Evolutionary conservation across 2,797 vertebrate genomes (phyloP).

Genomic region (Scarus forsteni): DNA sequence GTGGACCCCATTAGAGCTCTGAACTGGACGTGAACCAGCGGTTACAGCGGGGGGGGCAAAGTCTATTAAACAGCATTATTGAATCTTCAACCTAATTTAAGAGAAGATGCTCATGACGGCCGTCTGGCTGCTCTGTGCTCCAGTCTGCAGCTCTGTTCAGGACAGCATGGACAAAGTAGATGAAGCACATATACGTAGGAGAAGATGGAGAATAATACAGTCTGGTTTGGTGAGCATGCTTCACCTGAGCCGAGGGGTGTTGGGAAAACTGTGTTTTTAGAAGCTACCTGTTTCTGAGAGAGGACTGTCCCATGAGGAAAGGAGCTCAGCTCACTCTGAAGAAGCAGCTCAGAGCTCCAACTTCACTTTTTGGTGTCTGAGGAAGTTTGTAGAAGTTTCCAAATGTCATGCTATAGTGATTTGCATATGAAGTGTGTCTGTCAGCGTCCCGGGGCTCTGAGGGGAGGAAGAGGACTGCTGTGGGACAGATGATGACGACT

Average conservation of each 20-base stretch:
- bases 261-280: conserved; percentile 17
- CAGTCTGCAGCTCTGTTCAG: conserved; percentile 35
- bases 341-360: conserved; percentile 13
- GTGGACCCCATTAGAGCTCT: conserved; percentile 63
- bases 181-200: conserved; percentile 48
- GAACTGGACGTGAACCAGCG: conserved; percentile 74
- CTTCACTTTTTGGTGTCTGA: conserved; percentile 25
- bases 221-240: conserved; percentile 18
- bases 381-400: conserved; percentile 45
- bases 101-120: conserved; percentile 44
- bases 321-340: conserved; percentile 1
- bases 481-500: not conserved
- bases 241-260: not conserved
- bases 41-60: conserved; percentile 50
- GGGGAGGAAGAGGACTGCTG: not conserved
- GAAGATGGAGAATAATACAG: conserved; percentile 23
- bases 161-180: conserved; percentile 40
- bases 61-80: conserved; percentile 76
- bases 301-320: conserved; percentile 27
- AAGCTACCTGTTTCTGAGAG: conserved; percentile 25
- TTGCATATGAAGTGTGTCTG: conserved; percentile 21
- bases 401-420: conserved; percentile 41
- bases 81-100: conserved; percentile 71
- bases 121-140: conserved; percentile 40
- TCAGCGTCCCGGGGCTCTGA: conserved; percentile 1